Evolutionary conservation across 2,888 invertebrate genomes (phyloP).

Genomic region (Dryomyza anilis): DNA sequence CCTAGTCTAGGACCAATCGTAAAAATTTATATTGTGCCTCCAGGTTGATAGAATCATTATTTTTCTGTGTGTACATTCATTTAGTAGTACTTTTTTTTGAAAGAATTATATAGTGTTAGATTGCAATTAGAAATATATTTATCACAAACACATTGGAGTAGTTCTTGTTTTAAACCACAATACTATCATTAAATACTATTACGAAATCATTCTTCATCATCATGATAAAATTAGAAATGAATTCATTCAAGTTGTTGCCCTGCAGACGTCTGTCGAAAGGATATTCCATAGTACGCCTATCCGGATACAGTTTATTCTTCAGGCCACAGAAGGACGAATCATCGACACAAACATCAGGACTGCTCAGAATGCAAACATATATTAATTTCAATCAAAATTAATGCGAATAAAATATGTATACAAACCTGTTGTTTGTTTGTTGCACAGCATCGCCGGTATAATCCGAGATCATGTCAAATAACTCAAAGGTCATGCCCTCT

Average conservation of each 20-base stretch:
- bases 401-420: background rate
- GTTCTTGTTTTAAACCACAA: constrained; percentile 38
- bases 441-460: constrained; percentile 66
- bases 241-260: constrained; percentile 66
- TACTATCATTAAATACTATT: constrained; percentile 63
- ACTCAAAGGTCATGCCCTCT: constrained; percentile 69
- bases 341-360: constrained; percentile 64
- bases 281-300: constrained; percentile 70
- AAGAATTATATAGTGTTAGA: too few relatives aligned
- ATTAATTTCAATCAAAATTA: background rate
- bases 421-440: constrained; percentile 43
- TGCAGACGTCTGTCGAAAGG: constrained; percentile 63
- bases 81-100: too few relatives aligned
- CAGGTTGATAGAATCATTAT: too few relatives aligned
- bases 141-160: too few relatives aligned
- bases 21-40: too few relatives aligned
- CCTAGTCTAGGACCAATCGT: too few relatives aligned
- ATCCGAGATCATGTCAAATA: constrained; percentile 80
- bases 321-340: constrained; percentile 74
- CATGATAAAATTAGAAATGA: constrained; percentile 68
- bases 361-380: constrained; percentile 30
- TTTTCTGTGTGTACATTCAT: too few relatives aligned
- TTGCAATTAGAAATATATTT: too few relatives aligned
- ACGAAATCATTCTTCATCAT: constrained; percentile 71
- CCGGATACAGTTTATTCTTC: constrained; percentile 71